Conservation (phyloP, 2,888 invertebrate species). For the Notodonta dromedarius region DNA sequence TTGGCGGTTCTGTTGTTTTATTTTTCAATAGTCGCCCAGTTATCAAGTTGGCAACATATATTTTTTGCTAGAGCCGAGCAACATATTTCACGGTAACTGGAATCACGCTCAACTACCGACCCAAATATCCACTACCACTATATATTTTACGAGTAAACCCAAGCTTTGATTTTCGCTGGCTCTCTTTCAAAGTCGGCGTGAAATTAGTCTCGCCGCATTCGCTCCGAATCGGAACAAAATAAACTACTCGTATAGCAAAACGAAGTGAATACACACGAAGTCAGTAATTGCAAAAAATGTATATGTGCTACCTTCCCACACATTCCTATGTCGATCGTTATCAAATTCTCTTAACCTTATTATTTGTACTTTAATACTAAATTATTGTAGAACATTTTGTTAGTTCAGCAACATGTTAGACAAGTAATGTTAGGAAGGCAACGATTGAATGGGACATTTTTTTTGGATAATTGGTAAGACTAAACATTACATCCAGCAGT, state of each 20-base stretch:
- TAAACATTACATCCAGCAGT: too few relatives aligned
- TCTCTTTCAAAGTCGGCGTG: constrained; percentile 57
- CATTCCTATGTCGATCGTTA: background rate
- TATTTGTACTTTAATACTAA: background rate
- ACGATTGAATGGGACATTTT: too few relatives aligned
- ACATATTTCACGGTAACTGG: constrained; percentile 32
- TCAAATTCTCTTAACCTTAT: background rate
- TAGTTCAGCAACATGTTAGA: background rate
- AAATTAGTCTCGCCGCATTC: constrained; percentile 57
- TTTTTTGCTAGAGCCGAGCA: constrained; percentile 21
- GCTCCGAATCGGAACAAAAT: constrained; percentile 44
- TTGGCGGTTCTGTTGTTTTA: constrained; percentile 3
- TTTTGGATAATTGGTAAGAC: too few relatives aligned
- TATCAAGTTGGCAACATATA: constrained; percentile 27
- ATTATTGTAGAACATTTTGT: background rate
- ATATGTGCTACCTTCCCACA: too few relatives aligned
- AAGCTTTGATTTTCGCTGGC: constrained; percentile 51
- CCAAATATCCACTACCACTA: constrained; percentile 35
- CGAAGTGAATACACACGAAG: constrained; percentile 16
- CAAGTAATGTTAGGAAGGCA: background rate
- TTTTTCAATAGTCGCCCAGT: constrained; percentile 22
- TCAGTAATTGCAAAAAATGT: constrained; percentile 9
- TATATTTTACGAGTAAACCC: constrained; percentile 41
- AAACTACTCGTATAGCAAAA: constrained; percentile 33
- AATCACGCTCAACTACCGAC: constrained; percentile 26